phyloP scores from a whole-genome alignment of 2,113 vertebrate species.

The Sturnira hondurensis region DNA sequence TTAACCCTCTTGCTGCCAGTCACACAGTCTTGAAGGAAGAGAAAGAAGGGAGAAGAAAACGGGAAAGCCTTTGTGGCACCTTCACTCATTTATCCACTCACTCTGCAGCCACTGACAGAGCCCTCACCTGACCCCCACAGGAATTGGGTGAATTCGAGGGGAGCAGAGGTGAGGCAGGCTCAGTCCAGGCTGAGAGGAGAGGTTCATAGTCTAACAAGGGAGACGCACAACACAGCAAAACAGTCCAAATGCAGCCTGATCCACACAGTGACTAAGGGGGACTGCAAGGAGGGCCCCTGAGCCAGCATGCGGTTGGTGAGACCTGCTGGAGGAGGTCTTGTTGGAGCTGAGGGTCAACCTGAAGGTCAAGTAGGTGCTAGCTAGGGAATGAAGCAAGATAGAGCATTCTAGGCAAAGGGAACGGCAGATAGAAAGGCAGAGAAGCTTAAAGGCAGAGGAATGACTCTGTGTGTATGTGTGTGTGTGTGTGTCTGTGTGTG shows the following conservation, averaged over 20 bases:
- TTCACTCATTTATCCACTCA: not conserved
- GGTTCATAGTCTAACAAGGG: not conserved
- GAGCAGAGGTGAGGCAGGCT: not conserved
- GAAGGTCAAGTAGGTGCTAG: not conserved
- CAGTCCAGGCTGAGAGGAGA: not conserved
- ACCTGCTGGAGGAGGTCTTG: not conserved
- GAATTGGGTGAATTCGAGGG: not conserved
- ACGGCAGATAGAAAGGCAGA: not conserved
- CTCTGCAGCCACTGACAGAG: not conserved
- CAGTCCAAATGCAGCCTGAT: not conserved
- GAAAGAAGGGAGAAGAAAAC: not conserved
- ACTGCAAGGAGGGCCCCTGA: not conserved
- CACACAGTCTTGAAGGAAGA: not conserved
- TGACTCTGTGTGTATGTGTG: not conserved
- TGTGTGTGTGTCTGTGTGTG: not conserved
- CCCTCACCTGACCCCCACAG: not conserved
- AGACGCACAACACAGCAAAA: not conserved
- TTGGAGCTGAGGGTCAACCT: not conserved
- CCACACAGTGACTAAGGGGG: no score
- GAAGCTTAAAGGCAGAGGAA: no score
- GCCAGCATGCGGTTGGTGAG: not conserved
- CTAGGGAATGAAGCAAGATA: not conserved
- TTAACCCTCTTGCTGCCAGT: constrained; percentile 62
- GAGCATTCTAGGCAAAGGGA: not conserved
- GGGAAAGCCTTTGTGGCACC: not conserved